Conservation (phyloP, 2,888 invertebrate genomes). For the Branchellion lobata region DNA sequence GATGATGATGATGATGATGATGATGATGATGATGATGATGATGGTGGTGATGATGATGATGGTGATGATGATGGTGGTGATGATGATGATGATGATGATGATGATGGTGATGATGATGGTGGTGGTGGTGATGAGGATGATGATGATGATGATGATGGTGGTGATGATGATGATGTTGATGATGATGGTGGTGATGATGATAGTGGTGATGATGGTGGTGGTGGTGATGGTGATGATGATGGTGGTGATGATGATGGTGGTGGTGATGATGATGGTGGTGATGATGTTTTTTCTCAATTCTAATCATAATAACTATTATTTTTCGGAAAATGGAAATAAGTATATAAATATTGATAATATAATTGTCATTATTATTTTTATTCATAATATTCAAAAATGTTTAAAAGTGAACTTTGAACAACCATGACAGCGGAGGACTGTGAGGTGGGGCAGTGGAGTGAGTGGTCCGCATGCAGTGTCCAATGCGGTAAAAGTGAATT, state of each 20-base stretch:
- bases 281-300: too few relatives aligned
- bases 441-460: background rate
- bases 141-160: constrained; percentile 2
- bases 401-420: too few relatives aligned
- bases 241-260: background rate
- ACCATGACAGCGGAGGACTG: constrained; percentile 13
- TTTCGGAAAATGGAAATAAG: too few relatives aligned
- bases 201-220: constrained; percentile 14
- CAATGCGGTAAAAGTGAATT: background rate
- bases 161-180: constrained; percentile 34
- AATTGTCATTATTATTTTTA: too few relatives aligned
- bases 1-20: background rate
- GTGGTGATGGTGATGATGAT: constrained; percentile 34
- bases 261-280: too few relatives aligned
- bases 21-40: background rate
- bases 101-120: background rate
- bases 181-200: constrained; percentile 5
- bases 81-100: background rate
- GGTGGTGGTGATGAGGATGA: background rate
- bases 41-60: background rate
- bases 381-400: too few relatives aligned
- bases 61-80: background rate
- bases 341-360: too few relatives aligned
- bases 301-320: too few relatives aligned
- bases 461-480: background rate